Base-by-base conservation (phyloP, 2,888 invertebrate genomes). In the Piscicola geometra region DNA sequence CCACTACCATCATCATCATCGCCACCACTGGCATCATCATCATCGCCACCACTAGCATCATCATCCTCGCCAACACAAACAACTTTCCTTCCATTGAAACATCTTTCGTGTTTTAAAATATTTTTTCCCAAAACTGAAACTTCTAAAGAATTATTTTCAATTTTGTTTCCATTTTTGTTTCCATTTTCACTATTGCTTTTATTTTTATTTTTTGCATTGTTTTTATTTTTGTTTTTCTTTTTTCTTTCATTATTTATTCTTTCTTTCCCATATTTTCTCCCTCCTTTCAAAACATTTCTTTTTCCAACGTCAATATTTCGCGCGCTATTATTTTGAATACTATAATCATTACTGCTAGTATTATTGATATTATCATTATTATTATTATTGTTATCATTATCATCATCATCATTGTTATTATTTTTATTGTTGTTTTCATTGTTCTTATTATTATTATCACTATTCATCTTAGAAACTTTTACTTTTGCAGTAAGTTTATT, bases 21-120 rank as follows among this genome's bases (percentile, higher is more conserved):
- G 18, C 30, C 33, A 18, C 15, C 32, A 15, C 3, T 15, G 32
- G 3, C 21, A 15, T 18, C 28, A 28, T 28, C 70, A 25, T 41
- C 47, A 36, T 28, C 70, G 25, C 25, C 41, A 9, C 41, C 47
- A 47, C 25, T 25, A 47, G 2, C 73, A 36, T 64, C 35, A 25
- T 64, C 25, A 1, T 73, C 73, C 30, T 73, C 60, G 1, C 32
- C 72, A 21, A 33, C 72, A 1, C 35, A 56, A 1, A 30, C 60
- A 12, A 60, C 72, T 25, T 72, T 60, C 32, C 50, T n/a, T 18
- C 60, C 64, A 33, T 72, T n/a, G 36, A 25, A 1, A 15, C 52
- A 1, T 50, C 52, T 15, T 18, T 52, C 52, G n/a, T 71, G 5
- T 28, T 33, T 41, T 36, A 25, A 2, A 30, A 18, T n/a, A 21